Evolutionary conservation across 2,797 vertebrate species (phyloP).

Genomic region (Rhadinocentrus ornatus): DNA sequence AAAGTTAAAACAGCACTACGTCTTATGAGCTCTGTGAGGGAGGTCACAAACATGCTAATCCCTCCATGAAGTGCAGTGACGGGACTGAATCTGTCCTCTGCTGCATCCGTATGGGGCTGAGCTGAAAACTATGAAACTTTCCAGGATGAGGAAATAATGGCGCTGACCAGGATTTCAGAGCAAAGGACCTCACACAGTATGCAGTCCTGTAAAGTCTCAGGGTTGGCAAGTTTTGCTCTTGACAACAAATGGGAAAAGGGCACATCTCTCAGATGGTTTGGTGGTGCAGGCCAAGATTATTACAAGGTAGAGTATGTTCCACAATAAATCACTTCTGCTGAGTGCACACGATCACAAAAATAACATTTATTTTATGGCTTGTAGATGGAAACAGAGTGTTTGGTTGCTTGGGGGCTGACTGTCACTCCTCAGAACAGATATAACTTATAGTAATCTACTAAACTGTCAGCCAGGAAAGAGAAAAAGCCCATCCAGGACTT

Average conservation of each 20-base stretch:
- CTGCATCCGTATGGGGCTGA: slow-evolving; percentile 33
- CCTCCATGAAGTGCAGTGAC: not conserved
- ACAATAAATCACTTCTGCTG: slow-evolving; percentile 67
- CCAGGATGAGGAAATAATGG: slow-evolving; percentile 20
- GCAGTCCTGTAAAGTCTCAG: not conserved
- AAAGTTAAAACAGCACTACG: not conserved
- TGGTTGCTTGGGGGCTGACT: slow-evolving; percentile 35
- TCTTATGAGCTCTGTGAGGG: not conserved
- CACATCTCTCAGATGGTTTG: slow-evolving; percentile 24
- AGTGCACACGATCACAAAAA: slow-evolving; percentile 59
- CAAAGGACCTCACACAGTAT: not conserved
- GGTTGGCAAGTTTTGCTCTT: slow-evolving; percentile 8
- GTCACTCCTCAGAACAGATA: slow-evolving; percentile 22
- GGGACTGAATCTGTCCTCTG: slow-evolving; percentile 4
- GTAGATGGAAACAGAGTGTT: slow-evolving; percentile 44
- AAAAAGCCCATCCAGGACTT: not conserved
- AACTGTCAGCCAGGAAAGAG: not conserved
- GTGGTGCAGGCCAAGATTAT: slow-evolving; percentile 43
- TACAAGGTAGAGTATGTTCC: slow-evolving; percentile 50
- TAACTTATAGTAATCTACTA: slow-evolving; percentile 17
- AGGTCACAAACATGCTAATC: slow-evolving; percentile 32
- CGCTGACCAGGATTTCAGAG: slow-evolving; percentile 19
- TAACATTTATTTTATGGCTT: slow-evolving; percentile 65
- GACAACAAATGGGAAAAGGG: slow-evolving; percentile 18
- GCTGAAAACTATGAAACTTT: slow-evolving; percentile 35